These are phyloP conservation scores for Chrysomela aeneicollis DNA, from an alignment of 2,888 invertebrate genomes.

Conservation along the genomic window DNA sequence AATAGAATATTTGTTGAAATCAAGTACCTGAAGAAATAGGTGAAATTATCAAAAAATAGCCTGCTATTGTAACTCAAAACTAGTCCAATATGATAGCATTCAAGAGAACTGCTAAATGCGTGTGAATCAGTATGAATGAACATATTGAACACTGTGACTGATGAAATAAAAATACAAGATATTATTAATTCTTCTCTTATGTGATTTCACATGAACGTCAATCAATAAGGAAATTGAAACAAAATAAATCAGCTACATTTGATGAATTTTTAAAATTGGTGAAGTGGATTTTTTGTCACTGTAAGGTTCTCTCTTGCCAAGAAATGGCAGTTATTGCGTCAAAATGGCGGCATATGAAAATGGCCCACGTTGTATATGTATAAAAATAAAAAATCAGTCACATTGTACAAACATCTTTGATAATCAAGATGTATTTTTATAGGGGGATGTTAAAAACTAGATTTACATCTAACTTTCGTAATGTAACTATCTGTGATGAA, in stretches of 20 bases:
- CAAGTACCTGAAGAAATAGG: slow-evolving; percentile 48
- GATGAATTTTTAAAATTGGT: too few relatives aligned
- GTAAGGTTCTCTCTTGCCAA: too few relatives aligned
- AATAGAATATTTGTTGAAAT: slow-evolving; percentile 41
- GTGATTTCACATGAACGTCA: too few relatives aligned
- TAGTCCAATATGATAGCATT: slow-evolving; percentile 47
- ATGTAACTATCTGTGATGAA: slow-evolving; percentile 56
- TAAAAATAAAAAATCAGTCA: background rate
- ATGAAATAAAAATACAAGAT: background rate
- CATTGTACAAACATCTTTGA: background rate
- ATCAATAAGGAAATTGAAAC: too few relatives aligned
- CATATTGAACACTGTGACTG: slow-evolving; percentile 8
- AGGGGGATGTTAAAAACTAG: slow-evolving; percentile 33
- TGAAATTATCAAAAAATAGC: slow-evolving; percentile 46
- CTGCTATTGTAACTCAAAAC: slow-evolving; percentile 48
- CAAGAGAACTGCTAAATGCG: slow-evolving; percentile 42
- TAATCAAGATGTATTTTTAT: background rate
- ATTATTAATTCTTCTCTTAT: too few relatives aligned
- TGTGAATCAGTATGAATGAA: slow-evolving; percentile 36
- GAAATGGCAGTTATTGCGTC: too few relatives aligned
- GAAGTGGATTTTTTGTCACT: too few relatives aligned
- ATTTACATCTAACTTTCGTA: slow-evolving; percentile 45
- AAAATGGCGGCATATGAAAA: too few relatives aligned
- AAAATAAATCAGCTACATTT: too few relatives aligned
- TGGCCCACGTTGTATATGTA: too few relatives aligned